Percentiles rank a stretch among this genome's conserved stretches.
phyloP scores from a whole-genome alignment of 2,113 vertebrate genomes.

The Henicopernis longicauda region DNA sequence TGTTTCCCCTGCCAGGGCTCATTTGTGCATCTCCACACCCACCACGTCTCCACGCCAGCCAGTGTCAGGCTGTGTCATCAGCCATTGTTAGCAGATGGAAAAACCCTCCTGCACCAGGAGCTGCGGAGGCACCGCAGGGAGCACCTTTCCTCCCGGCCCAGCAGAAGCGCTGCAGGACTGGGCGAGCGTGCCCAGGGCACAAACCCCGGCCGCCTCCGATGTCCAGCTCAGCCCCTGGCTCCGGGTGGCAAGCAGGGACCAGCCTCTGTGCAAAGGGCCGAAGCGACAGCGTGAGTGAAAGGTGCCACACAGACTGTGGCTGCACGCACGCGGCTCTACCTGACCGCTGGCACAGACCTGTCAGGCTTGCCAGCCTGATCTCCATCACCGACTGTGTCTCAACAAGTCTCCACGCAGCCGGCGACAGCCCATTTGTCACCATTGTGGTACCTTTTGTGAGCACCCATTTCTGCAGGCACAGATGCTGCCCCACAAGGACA shows the following conservation, averaged over 20 bases:
- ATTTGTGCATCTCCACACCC: not conserved
- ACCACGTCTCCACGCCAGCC: not conserved
- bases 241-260: fast-evolving
- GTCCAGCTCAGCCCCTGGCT: not conserved
- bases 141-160: not conserved
- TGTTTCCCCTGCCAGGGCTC: conserved; percentile 12
- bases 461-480: not conserved
- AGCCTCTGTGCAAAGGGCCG: fast-evolving
- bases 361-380: not conserved
- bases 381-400: not conserved
- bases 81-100: not conserved
- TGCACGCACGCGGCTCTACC: fast-evolving
- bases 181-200: not conserved
- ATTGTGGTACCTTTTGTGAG: fast-evolving
- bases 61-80: not conserved
- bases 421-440: fast-evolving
- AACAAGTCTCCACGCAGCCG: fast-evolving
- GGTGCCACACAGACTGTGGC: fast-evolving
- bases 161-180: fast-evolving
- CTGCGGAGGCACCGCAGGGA: not conserved
- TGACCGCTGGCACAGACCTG: not conserved
- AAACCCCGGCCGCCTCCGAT: fast-evolving
- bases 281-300: fast-evolving
- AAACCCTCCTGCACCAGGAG: not conserved
- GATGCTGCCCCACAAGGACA: not conserved